Base-by-base conservation (phyloP, 1,140 invertebrate genomes). In the Thaumetopoea pityocampa region DNA sequence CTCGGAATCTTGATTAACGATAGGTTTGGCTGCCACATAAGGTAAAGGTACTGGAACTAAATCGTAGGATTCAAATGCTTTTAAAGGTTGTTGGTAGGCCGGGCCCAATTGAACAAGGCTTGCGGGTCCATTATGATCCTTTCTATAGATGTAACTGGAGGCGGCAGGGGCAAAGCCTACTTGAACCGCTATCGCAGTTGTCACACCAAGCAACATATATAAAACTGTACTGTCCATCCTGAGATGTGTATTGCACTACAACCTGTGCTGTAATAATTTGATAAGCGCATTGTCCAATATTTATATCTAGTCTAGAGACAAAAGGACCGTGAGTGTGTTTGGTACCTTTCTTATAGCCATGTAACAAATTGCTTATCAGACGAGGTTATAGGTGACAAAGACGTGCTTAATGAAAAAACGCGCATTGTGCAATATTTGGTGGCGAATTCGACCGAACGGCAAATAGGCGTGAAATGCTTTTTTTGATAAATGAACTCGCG, bases 101-200 rank as follows among this genome's bases (percentile, higher is more conserved):
- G 67, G 58, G 8, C 85, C 85, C 3, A 87, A 49, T 14, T 86
- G 70, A 2, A 87, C 72, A 15, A 83, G 73, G 35, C 68, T 85
- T 0, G 71, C 78, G 0, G 86, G 86, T 0, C 71, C 81, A n/a
- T 69, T 62, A 19, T 84, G 77, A 46, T 87, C 87, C 42, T 72
- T 87, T 8, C 85, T 59, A 53, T 86, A 88, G 30, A 88, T 79
- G 50, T 86, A 88, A 29, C 86, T 83, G 1, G 79, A 76, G 2
- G 85, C 82, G 0, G 70, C 66, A 0, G 82, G 69, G 0, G 63
- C 49, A 32, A 53, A 63, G 0, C 60, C 65, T 3, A 76, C 59
- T 28, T 71, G 74, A n/a, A 74, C 50, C 12, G 67, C 72, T 2
- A 65, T 27, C 0, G 57, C 57, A 0, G 51, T 49, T 5, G 69